Evolutionary conservation across 2,888 invertebrate genomes (phyloP).

Genomic region (Allacma fusca): DNA sequence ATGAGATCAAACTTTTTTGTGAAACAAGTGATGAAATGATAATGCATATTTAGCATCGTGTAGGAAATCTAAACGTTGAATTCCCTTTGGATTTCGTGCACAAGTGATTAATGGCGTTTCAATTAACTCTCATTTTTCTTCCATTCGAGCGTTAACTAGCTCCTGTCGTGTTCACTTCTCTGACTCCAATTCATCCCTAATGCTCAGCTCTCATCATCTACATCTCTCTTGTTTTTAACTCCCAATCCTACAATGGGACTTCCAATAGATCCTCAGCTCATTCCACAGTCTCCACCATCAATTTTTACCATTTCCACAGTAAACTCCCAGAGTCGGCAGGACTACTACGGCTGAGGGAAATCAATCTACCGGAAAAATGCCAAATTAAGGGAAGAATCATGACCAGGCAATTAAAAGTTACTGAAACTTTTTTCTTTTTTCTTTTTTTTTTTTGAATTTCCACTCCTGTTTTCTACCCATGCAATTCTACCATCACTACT

Average conservation of each 20-base stretch:
- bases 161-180: slow-evolving; percentile 27
- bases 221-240: background rate
- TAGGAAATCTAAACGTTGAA: background rate
- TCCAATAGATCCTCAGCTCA: background rate
- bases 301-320: too few species aligned
- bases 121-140: slow-evolving; percentile 44
- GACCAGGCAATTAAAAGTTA: background rate
- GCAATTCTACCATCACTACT: too few species aligned
- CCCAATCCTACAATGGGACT: background rate
- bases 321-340: too few species aligned
- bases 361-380: background rate
- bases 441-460: background rate
- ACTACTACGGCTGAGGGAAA: too few species aligned
- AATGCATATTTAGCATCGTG: slow-evolving; percentile 24
- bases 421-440: too few species aligned
- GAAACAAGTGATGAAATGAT: slow-evolving; percentile 42
- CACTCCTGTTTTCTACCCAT: too few species aligned
- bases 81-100: slow-evolving; percentile 26
- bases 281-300: too few species aligned
- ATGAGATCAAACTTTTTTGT: slow-evolving; percentile 43
- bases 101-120: slow-evolving; percentile 39
- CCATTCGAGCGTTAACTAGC: slow-evolving; percentile 38
- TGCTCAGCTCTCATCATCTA: slow-evolving; percentile 22
- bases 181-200: slow-evolving; percentile 25
- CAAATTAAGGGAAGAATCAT: background rate